phyloP scores from a whole-genome alignment of 2,888 invertebrate genomes.

The Sminthurides aquaticus region DNA sequence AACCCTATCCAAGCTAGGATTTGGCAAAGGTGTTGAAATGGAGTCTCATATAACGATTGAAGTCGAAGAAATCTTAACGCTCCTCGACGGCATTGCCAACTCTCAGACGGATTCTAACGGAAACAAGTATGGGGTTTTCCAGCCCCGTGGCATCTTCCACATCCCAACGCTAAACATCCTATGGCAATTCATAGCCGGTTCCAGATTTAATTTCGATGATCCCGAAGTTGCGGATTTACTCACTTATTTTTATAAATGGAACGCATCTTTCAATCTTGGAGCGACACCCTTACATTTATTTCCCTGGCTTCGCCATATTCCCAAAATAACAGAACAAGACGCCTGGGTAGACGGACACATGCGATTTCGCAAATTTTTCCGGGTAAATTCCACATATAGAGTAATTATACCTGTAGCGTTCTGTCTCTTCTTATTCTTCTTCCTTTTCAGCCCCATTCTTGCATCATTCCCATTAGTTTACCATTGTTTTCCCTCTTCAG shows the following conservation, averaged over 20 bases:
- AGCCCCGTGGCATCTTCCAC: conserved; percentile 20
- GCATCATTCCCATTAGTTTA: too few species aligned
- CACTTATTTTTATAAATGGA: conserved; percentile 16
- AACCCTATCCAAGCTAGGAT: conserved; percentile 13
- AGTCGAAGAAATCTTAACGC: conserved; percentile 4
- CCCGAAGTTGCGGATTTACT: conserved; percentile 6
- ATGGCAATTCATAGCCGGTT: conserved; percentile 17
- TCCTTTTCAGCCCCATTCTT: too few species aligned
- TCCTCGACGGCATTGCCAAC: not conserved
- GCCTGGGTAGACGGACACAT: conserved; percentile 15
- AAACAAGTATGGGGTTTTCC: not conserved
- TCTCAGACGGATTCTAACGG: not conserved
- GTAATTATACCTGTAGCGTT: too few species aligned
- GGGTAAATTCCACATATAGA: too few species aligned
- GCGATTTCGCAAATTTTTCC: conserved; percentile 12
- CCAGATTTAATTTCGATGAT: conserved; percentile 10
- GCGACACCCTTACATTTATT: conserved; percentile 11
- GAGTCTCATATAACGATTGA: conserved; percentile 8
- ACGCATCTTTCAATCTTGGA: conserved; percentile 12
- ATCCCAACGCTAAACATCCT: conserved; percentile 19
- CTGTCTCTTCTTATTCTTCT: too few species aligned
- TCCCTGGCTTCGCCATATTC: conserved; percentile 14
- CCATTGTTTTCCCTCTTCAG: too few species aligned
- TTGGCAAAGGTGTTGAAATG: conserved; percentile 12
- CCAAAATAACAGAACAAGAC: conserved; percentile 15